Evolutionary conservation across 2,888 invertebrate genomes (phyloP).

Genomic region (Tetanocera ferruginea): DNA sequence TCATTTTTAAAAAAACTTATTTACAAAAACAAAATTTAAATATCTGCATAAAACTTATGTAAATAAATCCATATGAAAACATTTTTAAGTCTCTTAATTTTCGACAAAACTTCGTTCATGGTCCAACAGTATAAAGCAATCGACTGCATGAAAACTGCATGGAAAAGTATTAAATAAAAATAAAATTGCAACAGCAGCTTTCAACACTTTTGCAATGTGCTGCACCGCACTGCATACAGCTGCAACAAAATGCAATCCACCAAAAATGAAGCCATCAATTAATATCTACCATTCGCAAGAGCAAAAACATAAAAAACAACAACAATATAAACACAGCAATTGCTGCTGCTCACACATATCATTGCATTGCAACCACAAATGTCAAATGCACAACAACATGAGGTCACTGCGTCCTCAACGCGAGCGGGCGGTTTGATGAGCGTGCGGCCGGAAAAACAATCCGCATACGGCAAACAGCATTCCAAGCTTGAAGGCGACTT

Average conservation of each 20-base stretch:
- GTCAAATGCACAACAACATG: slow-evolving; percentile 51
- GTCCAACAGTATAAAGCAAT: too few species aligned
- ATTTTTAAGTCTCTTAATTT: too few species aligned
- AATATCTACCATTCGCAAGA: slow-evolving; percentile 18
- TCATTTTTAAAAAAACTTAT: too few species aligned
- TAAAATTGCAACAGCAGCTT: too few species aligned
- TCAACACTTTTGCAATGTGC: neutral
- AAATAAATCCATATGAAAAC: too few species aligned
- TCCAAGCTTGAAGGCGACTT: neutral
- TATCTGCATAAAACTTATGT: too few species aligned
- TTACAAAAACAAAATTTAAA: too few species aligned
- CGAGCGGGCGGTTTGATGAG: neutral
- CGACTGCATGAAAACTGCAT: too few species aligned
- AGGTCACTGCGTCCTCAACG: slow-evolving; percentile 14
- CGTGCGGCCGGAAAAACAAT: neutral
- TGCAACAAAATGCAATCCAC: slow-evolving; percentile 16
- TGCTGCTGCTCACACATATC: slow-evolving; percentile 23
- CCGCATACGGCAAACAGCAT: too few species aligned
- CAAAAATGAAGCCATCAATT: slow-evolving; percentile 37
- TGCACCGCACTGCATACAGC: neutral
- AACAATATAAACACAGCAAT: neutral
- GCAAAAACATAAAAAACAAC: slow-evolving; percentile 2
- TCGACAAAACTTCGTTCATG: too few species aligned
- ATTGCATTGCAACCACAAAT: slow-evolving; percentile 48
- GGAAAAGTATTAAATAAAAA: too few species aligned